Conservation (phyloP, 2,797 vertebrate species). For the Trichosurus vulpecula region DNA sequence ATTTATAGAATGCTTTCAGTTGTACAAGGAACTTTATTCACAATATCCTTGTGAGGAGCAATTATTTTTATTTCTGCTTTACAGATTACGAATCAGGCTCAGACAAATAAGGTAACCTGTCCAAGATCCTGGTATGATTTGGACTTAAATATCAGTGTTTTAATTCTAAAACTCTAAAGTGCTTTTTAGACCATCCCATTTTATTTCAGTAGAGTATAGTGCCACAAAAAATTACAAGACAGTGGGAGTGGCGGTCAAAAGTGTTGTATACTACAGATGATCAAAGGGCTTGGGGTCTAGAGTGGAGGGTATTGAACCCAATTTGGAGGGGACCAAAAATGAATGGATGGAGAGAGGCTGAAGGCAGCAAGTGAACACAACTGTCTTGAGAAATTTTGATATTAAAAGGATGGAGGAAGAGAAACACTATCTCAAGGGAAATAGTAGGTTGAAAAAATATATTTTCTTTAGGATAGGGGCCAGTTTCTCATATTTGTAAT, state of each 20-base stretch:
- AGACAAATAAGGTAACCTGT: background rate
- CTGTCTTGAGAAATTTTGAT: background rate
- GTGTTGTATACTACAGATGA: background rate
- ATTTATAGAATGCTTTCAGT: background rate
- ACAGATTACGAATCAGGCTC: background rate
- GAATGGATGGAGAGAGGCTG: background rate
- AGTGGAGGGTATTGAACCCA: background rate
- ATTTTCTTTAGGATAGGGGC: background rate
- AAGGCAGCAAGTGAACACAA: background rate
- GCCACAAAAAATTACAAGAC: background rate
- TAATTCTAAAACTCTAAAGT: background rate
- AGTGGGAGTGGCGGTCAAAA: background rate
- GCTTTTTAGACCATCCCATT: background rate
- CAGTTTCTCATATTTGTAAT: background rate
- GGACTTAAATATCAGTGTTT: background rate
- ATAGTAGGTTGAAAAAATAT: background rate
- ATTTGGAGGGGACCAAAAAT: background rate
- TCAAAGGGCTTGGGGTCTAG: background rate
- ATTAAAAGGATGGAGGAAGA: background rate
- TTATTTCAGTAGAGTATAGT: background rate
- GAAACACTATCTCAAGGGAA: background rate
- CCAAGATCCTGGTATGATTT: background rate
- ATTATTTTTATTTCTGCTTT: background rate
- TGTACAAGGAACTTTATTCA: background rate
- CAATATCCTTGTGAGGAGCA: background rate